Base-by-base conservation (phyloP, 2,888 invertebrate species). In the Dryococelus australis region DNA sequence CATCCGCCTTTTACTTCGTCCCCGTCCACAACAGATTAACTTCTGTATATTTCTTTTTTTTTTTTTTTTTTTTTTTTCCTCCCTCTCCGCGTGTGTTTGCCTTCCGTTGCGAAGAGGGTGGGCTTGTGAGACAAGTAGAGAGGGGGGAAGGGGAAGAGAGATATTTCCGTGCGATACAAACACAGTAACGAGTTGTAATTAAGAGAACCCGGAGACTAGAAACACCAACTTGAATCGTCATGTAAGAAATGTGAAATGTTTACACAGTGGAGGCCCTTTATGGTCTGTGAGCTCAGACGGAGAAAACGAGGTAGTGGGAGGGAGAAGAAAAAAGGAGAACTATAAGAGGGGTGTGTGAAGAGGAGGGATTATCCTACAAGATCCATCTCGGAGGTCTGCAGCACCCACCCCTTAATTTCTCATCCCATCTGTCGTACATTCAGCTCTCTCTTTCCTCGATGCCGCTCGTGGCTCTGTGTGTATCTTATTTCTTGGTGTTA, bases 241-340 rank as follows among this genome's bases (percentile, higher is more conserved):
- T 65, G 65, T n/a, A 65, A 65, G 65, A 65, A 65, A 65, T n/a
- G 65, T 65, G 65, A 65, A 65, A 65, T 65, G 65, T 65, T 65
- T 65, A 65, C n/a, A 65, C 65, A 65, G 65, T 24, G 65, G 65
- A 16, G 65, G 0, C n/a, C 65, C 65, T 65, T 65, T 65, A 65
- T 65, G 65, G 24, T n/a, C 65, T 65, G 65, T 65, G 65, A 65
- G 65, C 65, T 65, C 65, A n/a, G 20, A 9, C 8, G 20, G 65
- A n/a, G 20, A 65, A 24, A n/a, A 20, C 20, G 65, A n/a, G n/a
- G n/a, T 1, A n/a, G 65, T 20, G 24, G 24, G 65, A 6, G 65
- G 20, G 20, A 16, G 8, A 20, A 20, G 20, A 16, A 51, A 20
- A 20, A 51, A 20, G 20, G 51, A 20, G 51, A 20, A 20, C 4